Percentiles rank a stretch among this genome's conserved stretches.
These are phyloP conservation scores for Amblyjoppa fuscipennis DNA, from an alignment of 2,888 invertebrate genomes.

Conservation along the genomic window DNA sequence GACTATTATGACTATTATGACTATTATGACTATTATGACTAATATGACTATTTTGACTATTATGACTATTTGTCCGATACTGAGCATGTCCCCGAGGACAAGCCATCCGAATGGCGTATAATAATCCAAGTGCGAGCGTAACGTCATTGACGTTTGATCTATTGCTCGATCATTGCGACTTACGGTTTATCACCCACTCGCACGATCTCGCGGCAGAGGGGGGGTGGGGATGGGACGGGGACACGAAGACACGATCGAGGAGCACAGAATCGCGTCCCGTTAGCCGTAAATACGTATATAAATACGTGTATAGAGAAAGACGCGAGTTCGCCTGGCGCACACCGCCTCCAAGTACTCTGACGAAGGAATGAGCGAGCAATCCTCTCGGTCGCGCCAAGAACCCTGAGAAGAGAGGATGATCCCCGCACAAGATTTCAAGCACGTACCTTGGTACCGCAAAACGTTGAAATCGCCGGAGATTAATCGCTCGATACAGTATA, in stretches of 20 bases:
- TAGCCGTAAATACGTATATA: slow-evolving; percentile 32
- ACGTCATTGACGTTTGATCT: slow-evolving; percentile 25
- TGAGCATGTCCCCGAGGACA: not conserved
- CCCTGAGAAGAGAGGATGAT: slow-evolving; percentile 55
- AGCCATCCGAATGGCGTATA: not conserved
- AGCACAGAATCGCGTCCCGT: slow-evolving; percentile 49
- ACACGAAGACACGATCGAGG: slow-evolving; percentile 20
- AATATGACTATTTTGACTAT: not conserved
- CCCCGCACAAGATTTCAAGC: slow-evolving; percentile 62
- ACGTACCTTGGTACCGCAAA: slow-evolving; percentile 63
- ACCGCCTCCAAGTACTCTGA: slow-evolving; percentile 41
- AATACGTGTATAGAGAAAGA: slow-evolving; percentile 24
- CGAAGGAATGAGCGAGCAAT: slow-evolving; percentile 37
- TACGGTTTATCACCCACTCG: slow-evolving; percentile 50
- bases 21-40: not conserved
- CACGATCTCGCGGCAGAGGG: slow-evolving; percentile 13
- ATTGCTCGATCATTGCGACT: slow-evolving; percentile 31
- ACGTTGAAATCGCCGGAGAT: slow-evolving; percentile 63
- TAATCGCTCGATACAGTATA: slow-evolving; percentile 59
- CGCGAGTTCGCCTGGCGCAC: slow-evolving; percentile 13
- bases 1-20: not conserved
- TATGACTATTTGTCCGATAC: not conserved
- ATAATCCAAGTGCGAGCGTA: not conserved
- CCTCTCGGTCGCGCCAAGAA: slow-evolving; percentile 34
- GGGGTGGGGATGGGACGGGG: not conserved